phyloP scores from a whole-genome alignment of 2,797 vertebrate species.

The Pangasius krempfi region DNA sequence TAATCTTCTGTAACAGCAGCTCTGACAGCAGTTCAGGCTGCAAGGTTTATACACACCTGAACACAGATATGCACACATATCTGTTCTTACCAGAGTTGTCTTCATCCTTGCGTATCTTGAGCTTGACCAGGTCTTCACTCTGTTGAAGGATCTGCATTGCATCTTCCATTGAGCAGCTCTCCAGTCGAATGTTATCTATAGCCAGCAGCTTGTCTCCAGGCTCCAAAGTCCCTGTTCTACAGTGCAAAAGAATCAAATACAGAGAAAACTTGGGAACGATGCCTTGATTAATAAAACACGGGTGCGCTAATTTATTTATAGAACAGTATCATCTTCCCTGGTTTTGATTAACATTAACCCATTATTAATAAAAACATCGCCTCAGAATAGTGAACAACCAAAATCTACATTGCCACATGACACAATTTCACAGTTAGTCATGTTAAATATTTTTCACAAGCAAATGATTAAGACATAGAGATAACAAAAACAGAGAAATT shows the following conservation, averaged over 20 bases:
- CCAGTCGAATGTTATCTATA: constrained; percentile 93
- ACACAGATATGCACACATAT: background rate
- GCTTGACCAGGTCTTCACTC: constrained; percentile 93
- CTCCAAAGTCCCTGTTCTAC: constrained; percentile 92
- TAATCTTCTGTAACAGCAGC: background rate
- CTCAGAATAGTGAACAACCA: background rate
- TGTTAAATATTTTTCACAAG: background rate
- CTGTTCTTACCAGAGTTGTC: constrained; percentile 86
- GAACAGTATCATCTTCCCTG: background rate
- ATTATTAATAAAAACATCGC: background rate
- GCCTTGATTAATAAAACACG: background rate
- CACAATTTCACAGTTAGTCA: background rate
- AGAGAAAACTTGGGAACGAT: background rate
- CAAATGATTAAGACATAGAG: background rate
- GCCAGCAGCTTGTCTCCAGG: constrained; percentile 94
- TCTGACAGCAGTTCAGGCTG: background rate
- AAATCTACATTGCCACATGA: too few species aligned
- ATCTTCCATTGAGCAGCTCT: constrained; percentile 91
- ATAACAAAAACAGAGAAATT: too few species aligned
- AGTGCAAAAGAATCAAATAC: background rate
- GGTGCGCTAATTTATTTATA: background rate
- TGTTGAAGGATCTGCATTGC: constrained; percentile 93
- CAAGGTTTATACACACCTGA: background rate
- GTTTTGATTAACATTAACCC: background rate
- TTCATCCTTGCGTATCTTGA: constrained; percentile 96